phyloP scores from a whole-genome alignment of 2,797 vertebrate genomes.

The Myotis planiceps region DNA sequence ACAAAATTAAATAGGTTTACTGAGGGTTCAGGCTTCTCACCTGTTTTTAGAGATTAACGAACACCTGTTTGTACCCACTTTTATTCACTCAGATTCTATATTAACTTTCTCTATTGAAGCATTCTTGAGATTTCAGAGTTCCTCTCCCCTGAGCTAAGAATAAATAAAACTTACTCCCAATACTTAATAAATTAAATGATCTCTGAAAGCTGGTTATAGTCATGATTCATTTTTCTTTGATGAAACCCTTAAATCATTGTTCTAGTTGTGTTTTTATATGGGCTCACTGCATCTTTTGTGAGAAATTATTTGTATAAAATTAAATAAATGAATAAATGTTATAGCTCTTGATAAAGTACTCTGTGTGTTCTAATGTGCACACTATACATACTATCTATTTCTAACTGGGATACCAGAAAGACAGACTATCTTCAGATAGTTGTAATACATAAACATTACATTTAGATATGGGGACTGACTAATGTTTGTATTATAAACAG shows the following conservation, averaged over 20 bases:
- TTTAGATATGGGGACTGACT: not conserved
- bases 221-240: not conserved
- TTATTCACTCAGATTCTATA: conserved; percentile 33
- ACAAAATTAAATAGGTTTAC: conserved; percentile 53
- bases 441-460: not conserved
- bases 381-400: conserved; percentile 33
- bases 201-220: conserved; percentile 47
- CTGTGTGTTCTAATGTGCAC: not conserved
- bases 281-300: not conserved
- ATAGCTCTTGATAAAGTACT: conserved; percentile 19
- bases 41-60: conserved; percentile 74
- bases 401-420: not conserved
- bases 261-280: conserved; percentile 12
- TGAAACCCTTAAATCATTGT: conserved; percentile 41
- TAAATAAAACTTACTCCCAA: conserved; percentile 34
- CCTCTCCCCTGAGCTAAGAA: conserved; percentile 29
- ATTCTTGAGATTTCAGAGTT: conserved; percentile 67
- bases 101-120: conserved; percentile 49
- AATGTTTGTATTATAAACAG: not conserved
- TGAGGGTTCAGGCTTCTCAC: conserved; percentile 53
- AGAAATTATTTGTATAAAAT: conserved; percentile 61
- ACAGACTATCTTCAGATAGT: not conserved
- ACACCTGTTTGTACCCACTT: conserved; percentile 69
- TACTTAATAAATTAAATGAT: conserved; percentile 5
- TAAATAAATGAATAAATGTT: conserved; percentile 25